Percentiles rank a stretch among this genome's conserved stretches.
Conservation (phyloP, 2,113 vertebrate genomes). For the Cardinalis cardinalis region DNA sequence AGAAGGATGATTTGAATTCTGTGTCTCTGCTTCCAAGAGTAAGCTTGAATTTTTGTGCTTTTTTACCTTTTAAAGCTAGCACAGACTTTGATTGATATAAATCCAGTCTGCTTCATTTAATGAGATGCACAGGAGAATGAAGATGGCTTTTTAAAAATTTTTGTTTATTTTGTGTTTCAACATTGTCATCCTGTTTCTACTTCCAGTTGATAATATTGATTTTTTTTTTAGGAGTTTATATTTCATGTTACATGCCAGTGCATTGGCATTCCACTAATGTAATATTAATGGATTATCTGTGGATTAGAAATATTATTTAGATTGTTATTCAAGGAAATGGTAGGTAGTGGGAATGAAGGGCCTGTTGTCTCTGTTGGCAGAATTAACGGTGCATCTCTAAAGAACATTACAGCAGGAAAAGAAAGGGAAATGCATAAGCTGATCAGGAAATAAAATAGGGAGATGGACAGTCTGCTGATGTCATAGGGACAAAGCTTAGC, state of each 20-base stretch:
- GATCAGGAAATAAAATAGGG: not conserved
- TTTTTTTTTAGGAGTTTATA: not conserved
- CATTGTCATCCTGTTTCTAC: conserved; percentile 41
- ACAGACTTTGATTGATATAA: not conserved
- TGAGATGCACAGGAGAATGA: not conserved
- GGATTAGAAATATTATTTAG: conserved; percentile 24
- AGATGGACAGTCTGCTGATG: not conserved
- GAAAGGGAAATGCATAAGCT: not conserved
- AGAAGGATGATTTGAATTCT: conserved; percentile 7
- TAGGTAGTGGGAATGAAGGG: not conserved
- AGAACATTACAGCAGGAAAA: not conserved
- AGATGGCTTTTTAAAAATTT: not conserved
- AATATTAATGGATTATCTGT: conserved; percentile 13
- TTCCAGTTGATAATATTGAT: conserved; percentile 54
- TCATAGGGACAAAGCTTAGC: not conserved
- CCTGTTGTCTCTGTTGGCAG: not conserved
- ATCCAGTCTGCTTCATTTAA: not conserved
- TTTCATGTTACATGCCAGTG: conserved; percentile 28
- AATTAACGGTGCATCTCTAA: not conserved
- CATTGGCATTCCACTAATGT: not conserved
- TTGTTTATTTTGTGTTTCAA: conserved; percentile 39
- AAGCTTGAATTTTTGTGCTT: not conserved
- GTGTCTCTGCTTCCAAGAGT: not conserved
- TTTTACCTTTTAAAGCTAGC: not conserved
- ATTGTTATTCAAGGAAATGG: not conserved